Base-by-base conservation (phyloP, 2,113 vertebrate genomes). In the Kryptolebias marmoratus region DNA sequence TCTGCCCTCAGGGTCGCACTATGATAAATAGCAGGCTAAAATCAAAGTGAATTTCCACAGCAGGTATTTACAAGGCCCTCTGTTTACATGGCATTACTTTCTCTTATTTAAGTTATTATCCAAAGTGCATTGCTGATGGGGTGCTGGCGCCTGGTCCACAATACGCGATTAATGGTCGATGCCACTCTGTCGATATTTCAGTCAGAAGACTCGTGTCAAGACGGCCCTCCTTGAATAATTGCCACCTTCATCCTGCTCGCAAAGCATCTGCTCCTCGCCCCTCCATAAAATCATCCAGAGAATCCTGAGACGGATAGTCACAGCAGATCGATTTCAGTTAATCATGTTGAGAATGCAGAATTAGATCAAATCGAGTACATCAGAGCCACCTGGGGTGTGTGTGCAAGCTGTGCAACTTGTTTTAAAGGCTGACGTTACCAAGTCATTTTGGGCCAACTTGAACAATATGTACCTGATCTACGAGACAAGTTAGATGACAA, bases 291-390 rank as follows among this genome's bases (percentile, higher is more conserved):
- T 71, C 68, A 73, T 55, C 73, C 67, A 45, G 22, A 49, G 80
- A 71, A 22, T 47, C 31, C 39, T 15, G 36, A 82, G 71, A 50
- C 61, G 39, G 54, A 80, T 79, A 61, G 75, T 87, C 77, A 68
- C 82, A 76, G 49, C 32, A 53, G 59, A 89, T 86, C 39, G 54
- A 83, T 88, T 83, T 77, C 50, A 72, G 71, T 79, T 85, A 58
- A 81, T 80, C 75, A 57, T 48, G 68, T 64, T 67, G 71, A 74
- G 74, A 85, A 82, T 79, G 66, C 60, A 54, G 75, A 80, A 83
- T 71, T 64, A 42, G 71, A 79, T 80, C 42, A 79, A 42, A 84
- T 80, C 18, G 14, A 52, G 31, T 61, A 48, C 53, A 31, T 69
- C 49, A 27, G 3, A 6, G 36, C 31, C 47, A 11, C 27, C 42